Evolutionary conservation across 2,113 vertebrate species (phyloP).

Genomic region (Atherinomorus stipes): DNA sequence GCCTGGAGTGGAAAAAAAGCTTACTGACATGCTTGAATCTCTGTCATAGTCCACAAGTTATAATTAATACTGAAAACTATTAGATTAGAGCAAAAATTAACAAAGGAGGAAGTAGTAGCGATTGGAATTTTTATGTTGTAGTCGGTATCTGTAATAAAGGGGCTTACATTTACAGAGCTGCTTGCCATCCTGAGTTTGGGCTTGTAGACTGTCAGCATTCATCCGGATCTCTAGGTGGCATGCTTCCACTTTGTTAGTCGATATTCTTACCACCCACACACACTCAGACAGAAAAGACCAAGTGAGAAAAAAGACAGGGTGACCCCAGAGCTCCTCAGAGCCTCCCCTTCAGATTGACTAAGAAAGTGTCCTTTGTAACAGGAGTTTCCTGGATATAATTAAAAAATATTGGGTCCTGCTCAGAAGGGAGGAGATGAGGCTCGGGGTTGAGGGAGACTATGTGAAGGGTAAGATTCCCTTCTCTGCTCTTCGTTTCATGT

Average conservation of each 20-base stretch:
- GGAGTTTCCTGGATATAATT: conserved; percentile 82
- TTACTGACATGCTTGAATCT: conserved; percentile 55
- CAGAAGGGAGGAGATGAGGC: conserved; percentile 57
- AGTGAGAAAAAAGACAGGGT: conserved; percentile 33
- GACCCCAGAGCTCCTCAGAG: conserved; percentile 55
- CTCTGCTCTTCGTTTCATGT: conserved; percentile 65
- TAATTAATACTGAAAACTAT: conserved; percentile 40
- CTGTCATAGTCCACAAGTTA: conserved; percentile 37
- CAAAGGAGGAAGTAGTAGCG: not conserved
- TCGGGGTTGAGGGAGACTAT: conserved; percentile 54
- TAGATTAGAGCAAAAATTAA: conserved; percentile 5
- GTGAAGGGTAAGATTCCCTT: conserved; percentile 60
- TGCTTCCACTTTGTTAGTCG: conserved; percentile 58
- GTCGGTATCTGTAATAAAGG: conserved; percentile 8
- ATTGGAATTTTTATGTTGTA: conserved; percentile 1
- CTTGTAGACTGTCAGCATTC: conserved; percentile 56
- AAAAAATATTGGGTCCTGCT: conserved; percentile 75
- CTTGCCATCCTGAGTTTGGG: conserved; percentile 57
- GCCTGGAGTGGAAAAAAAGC: conserved; percentile 45
- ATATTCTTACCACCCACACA: conserved; percentile 72
- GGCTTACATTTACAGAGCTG: conserved; percentile 35
- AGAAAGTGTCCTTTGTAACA: conserved; percentile 82
- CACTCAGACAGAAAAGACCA: conserved; percentile 20
- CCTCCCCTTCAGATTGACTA: conserved; percentile 63
- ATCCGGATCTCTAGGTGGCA: conserved; percentile 63